Conservation (phyloP, 2,888 invertebrate species). For the Micoletzkya japonica region DNA sequence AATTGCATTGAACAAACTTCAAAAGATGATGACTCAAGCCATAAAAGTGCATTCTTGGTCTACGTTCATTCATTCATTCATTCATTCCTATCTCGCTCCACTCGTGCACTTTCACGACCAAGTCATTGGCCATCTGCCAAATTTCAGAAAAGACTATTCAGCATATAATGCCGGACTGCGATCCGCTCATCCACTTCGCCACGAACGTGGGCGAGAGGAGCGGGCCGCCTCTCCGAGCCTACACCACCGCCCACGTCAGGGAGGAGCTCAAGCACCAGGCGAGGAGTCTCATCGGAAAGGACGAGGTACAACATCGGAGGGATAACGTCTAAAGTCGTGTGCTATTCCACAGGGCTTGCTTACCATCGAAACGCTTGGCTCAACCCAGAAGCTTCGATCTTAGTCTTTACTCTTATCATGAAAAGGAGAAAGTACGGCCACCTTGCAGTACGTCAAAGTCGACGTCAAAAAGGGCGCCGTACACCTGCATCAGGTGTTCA, state of each 20-base stretch:
- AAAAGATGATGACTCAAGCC: no score
- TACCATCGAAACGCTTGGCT: not conserved
- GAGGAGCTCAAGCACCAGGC: conserved; percentile 13
- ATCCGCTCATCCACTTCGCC: conserved; percentile 68
- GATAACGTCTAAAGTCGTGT: no score
- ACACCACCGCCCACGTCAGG: not conserved
- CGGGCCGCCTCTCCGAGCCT: conserved; percentile 66
- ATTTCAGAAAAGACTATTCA: conserved; percentile 28
- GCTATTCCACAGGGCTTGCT: conserved; percentile 49
- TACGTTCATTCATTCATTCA: not conserved
- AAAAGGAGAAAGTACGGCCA: no score
- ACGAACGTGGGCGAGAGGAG: conserved; percentile 68
- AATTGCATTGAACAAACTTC: not conserved
- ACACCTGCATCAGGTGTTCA: conserved; percentile 66
- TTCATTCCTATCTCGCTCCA: not conserved
- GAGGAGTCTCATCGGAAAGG: conserved; percentile 13
- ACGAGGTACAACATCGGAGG: conserved; percentile 19
- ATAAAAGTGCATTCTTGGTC: no score
- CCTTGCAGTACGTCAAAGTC: conserved; percentile 64
- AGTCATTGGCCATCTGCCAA: not conserved
- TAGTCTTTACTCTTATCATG: no score
- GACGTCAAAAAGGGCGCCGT: conserved; percentile 63
- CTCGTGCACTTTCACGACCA: not conserved
- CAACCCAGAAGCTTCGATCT: no score
- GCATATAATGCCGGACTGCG: conserved; percentile 63